These are phyloP conservation scores for Porites divaricata DNA, from an alignment of 92 coral and sea anemone genomes.

Conservation along the genomic window DNA sequence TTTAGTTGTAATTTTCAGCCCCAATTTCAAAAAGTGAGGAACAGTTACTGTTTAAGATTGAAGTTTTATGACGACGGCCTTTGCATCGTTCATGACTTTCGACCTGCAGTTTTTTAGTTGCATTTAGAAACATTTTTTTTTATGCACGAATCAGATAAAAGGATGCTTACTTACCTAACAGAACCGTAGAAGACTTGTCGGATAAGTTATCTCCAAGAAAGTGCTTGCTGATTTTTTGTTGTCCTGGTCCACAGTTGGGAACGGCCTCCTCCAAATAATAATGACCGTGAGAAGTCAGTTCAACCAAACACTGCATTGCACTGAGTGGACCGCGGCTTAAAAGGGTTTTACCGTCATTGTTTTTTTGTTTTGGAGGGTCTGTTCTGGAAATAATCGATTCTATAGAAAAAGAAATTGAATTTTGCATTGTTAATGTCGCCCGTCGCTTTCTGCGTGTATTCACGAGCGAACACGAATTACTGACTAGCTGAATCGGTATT, in stretches of 20 bases:
- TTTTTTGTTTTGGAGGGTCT: conserved; percentile 76
- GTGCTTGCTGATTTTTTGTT: conserved; percentile 21
- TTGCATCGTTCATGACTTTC: background rate
- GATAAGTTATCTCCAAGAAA: conserved; percentile 18
- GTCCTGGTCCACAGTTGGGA: conserved; percentile 9
- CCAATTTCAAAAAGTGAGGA: background rate
- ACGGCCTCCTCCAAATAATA: conserved; percentile 17
- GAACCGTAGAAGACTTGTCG: background rate
- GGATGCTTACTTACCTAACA: conserved; percentile 14
- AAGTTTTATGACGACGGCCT: background rate
- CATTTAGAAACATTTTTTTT: background rate
- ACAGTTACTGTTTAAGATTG: background rate
- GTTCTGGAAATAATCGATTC: conserved; percentile 92
- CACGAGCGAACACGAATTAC: conserved; percentile 46
- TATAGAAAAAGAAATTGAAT: conserved; percentile 89
- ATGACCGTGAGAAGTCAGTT: conserved; percentile 32
- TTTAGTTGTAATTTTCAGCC: background rate
- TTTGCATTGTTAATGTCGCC: conserved; percentile 77
- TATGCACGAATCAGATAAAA: background rate
- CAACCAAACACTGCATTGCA: conserved; percentile 52
- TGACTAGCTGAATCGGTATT: conserved; percentile 41
- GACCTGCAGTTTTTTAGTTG: background rate
- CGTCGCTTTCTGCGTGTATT: conserved; percentile 27
- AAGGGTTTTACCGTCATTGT: conserved; percentile 5
- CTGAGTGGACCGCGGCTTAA: conserved; percentile 41